Evolutionary conservation across 2,888 invertebrate species (phyloP).

Genomic region (Electrophaes corylata): DNA sequence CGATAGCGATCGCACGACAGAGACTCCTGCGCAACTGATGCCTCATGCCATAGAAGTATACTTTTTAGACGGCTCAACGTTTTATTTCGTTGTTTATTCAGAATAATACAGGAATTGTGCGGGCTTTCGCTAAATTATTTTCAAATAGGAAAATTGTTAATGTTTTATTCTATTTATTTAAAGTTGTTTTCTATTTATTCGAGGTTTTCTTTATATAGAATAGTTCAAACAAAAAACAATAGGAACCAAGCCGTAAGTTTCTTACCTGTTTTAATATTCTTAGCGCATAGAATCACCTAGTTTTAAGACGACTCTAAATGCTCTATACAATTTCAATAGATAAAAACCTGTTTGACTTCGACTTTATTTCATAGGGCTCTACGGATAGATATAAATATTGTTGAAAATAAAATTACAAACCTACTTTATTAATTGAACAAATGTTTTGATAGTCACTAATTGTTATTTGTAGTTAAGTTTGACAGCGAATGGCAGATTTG

Average conservation of each 20-base stretch:
- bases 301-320: too few species aligned
- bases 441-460: slow-evolving; percentile 38
- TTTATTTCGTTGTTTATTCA: slow-evolving; percentile 18
- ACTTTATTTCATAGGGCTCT: too few species aligned
- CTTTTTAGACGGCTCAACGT: slow-evolving; percentile 31
- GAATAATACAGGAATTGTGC: neutral
- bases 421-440: neutral
- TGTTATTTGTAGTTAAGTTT: slow-evolving; percentile 35
- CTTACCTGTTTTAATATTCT: too few species aligned
- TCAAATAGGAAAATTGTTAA: neutral
- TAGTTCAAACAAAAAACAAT: too few species aligned
- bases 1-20: slow-evolving; percentile 69
- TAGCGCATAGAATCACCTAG: too few species aligned
- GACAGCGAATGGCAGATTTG: slow-evolving; percentile 54
- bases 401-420: neutral
- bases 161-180: neutral
- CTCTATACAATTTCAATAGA: too few species aligned
- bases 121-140: neutral
- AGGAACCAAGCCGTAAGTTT: too few species aligned
- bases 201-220: too few species aligned
- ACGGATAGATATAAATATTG: too few species aligned
- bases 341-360: too few species aligned
- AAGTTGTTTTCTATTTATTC: neutral
- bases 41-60: slow-evolving; percentile 34
- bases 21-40: slow-evolving; percentile 42